Evolutionary conservation across 2,888 invertebrate genomes (phyloP), one percentile per base, ranked within the genome.

Genomic region (Polydrusus tereticollis): DNA sequence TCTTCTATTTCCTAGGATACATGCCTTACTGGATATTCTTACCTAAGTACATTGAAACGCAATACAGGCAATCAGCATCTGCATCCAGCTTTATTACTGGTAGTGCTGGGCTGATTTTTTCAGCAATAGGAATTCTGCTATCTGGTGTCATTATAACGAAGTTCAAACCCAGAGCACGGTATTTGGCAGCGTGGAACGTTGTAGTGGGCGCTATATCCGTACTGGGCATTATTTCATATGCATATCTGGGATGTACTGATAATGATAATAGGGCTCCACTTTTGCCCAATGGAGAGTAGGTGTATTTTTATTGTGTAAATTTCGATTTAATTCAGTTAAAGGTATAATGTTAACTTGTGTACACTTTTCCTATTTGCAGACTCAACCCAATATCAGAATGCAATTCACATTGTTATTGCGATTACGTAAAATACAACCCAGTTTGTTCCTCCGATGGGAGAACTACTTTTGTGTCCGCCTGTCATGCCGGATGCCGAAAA

Each of bases 31-130:
- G 93, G 89, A 92, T 93, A 55, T 94, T 93, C 81, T 89, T 94
- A 83, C 93, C 94, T 0, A 94, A 94, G 82, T 94, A 94, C 80
- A 92, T 95, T 74, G 94, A 95, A 84, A 93, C 92, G 0, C 93
- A 94, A 83, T 95, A 93, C 83, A 88, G 90, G 67, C 91, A 92
- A 78, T 91, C 93, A 5, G 93, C 94, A 0, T 91, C 93, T 0
- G 89, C 89, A 7, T 92, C 94, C 0, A 93, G 92, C 77, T 86
- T 94, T 75, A 90, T 93, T 50, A 92, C 94, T 58, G 94, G 92
- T 65, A 90, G 90, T 0, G 90, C 91, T 0, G 91, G 92, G 0
- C 84, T 92, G n/a, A 88, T 90, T 5, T 92, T 91, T 82, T 91
- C 91, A 5, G 91, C 92, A 0, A 85, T 91, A 41, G 92, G 92